These are phyloP conservation scores for Ceratina australensis DNA, from an alignment of 1,140 invertebrate species.

Conservation along the genomic window DNA sequence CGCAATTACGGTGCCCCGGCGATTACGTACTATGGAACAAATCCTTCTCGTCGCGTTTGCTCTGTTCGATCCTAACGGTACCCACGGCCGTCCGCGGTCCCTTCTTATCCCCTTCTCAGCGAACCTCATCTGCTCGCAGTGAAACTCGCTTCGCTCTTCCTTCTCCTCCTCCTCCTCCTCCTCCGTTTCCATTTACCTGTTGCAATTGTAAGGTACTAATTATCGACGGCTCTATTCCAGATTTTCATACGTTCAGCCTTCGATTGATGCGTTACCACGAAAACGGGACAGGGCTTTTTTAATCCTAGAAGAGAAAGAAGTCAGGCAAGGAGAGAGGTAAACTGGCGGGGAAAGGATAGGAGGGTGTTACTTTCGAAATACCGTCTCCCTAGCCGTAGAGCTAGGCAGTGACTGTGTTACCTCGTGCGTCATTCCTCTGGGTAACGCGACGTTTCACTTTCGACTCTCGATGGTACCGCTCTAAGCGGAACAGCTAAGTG, in stretches of 20 bases:
- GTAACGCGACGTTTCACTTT: constrained; percentile 62
- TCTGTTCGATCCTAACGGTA: constrained; percentile 24
- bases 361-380: constrained; percentile 63
- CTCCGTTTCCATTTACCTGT: constrained; percentile 27
- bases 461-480: constrained; percentile 63
- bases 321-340: neutral
- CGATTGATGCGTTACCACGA: neutral
- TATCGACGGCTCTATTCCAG: constrained; percentile 20
- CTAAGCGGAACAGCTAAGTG: constrained; percentile 57
- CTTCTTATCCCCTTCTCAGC: neutral
- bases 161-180: constrained; percentile 12
- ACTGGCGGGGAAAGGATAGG: neutral
- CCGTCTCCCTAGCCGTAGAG: constrained; percentile 30
- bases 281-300: constrained; percentile 38
- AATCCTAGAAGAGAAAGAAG: too few species aligned
- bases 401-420: neutral
- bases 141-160: neutral
- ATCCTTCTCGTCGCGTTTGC: neutral
- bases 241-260: constrained; percentile 23
- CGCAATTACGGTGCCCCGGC: constrained; percentile 34
- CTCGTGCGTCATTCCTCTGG: constrained; percentile 57
- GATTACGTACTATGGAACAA: constrained; percentile 30
- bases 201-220: constrained; percentile 49
- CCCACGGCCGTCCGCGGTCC: neutral
- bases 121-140: neutral